These are phyloP conservation scores for Cossypha polioptera DNA, from an alignment of 2,797 vertebrate species.

Conservation along the genomic window DNA sequence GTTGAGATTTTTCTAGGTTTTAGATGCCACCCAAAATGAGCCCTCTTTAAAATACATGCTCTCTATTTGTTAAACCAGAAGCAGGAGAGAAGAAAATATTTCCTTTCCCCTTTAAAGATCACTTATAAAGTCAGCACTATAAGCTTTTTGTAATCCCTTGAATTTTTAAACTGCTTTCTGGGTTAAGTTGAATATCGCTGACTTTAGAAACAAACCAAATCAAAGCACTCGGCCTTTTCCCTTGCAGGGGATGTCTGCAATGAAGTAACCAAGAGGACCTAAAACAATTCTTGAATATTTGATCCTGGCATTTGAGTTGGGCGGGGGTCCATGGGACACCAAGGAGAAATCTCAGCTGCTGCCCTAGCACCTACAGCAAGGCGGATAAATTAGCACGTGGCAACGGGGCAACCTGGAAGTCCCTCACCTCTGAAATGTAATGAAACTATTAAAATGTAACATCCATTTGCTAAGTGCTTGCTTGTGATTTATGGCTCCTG, in stretches of 20 bases:
- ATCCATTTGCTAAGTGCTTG: background rate
- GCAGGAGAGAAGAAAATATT: background rate
- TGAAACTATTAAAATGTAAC: background rate
- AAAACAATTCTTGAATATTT: background rate
- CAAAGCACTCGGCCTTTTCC: background rate
- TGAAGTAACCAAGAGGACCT: background rate
- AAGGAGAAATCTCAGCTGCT: background rate
- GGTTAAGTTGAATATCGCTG: background rate
- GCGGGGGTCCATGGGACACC: background rate
- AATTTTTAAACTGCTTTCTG: background rate
- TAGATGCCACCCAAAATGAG: background rate
- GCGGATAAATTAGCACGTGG: background rate
- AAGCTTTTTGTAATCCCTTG: background rate
- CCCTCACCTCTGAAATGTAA: background rate
- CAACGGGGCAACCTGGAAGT: background rate
- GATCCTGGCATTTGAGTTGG: background rate
- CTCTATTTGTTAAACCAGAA: background rate
- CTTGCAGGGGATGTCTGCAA: background rate
- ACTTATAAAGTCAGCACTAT: background rate
- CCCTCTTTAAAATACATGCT: background rate
- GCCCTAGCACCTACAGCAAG: background rate
- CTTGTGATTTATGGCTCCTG: background rate
- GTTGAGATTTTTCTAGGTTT: background rate
- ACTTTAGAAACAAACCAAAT: background rate
- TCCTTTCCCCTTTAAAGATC: background rate